phyloP scores from a whole-genome alignment of 2,797 vertebrate species.

The Dendrocincla tyrannina region DNA sequence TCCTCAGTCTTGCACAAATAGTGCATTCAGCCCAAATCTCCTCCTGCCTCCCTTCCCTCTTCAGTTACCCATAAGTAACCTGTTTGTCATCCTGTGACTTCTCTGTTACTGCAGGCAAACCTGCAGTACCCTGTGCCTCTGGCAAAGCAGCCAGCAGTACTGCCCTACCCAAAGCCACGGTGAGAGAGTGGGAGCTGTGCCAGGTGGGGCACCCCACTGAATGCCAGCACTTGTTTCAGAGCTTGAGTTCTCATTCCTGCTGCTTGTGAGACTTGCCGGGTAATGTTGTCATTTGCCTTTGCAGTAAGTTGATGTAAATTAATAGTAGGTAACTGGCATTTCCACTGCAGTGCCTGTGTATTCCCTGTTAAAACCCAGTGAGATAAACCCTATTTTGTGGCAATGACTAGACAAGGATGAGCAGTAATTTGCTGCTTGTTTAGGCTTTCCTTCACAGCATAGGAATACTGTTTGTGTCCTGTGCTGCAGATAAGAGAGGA shows the following conservation, averaged over 20 bases:
- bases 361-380: background rate
- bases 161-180: background rate
- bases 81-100: background rate
- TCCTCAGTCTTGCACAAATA: background rate
- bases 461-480: background rate
- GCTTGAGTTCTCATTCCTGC: background rate
- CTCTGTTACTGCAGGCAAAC: background rate
- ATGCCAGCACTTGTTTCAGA: background rate
- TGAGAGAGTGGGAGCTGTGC: background rate
- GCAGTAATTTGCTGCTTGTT: background rate
- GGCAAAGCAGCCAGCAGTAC: background rate
- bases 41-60: background rate
- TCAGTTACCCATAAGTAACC: background rate
- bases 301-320: background rate
- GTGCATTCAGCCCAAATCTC: background rate
- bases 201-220: background rate
- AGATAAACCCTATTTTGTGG: background rate
- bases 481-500: background rate
- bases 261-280: background rate
- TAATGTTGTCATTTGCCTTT: background rate
- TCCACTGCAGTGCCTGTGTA: background rate
- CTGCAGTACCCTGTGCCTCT: background rate
- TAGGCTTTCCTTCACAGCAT: background rate
- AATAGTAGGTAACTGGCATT: background rate
- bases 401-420: background rate